phyloP scores from a whole-genome alignment of 1,140 invertebrate species.

The Callitettix versicolor region DNA sequence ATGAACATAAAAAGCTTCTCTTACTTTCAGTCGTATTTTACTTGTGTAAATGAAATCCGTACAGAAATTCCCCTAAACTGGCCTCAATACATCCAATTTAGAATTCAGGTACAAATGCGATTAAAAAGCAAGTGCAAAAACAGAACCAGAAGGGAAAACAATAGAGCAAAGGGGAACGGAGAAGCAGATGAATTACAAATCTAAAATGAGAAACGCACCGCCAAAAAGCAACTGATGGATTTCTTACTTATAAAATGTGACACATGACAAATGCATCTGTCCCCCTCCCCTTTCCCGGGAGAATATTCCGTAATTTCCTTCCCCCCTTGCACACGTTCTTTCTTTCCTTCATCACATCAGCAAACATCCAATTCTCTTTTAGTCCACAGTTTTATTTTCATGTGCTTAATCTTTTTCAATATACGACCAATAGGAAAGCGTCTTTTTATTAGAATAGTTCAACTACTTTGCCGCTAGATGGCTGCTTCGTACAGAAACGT shows the following conservation, averaged over 20 bases:
- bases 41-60: too few species aligned
- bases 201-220: slow-evolving; percentile 1
- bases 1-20: too few species aligned
- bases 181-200: too few species aligned
- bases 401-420: background rate
- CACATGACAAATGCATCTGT: slow-evolving; percentile 18
- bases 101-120: too few species aligned
- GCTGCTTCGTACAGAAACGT: background rate
- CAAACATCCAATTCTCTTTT: too few species aligned
- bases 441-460: slow-evolving; percentile 5
- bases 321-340: slow-evolving; percentile 6
- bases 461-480: slow-evolving; percentile 1
- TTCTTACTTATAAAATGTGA: slow-evolving; percentile 21
- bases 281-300: slow-evolving; percentile 25
- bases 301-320: slow-evolving; percentile 17
- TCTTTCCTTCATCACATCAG: background rate
- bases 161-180: too few species aligned
- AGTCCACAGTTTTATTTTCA: too few species aligned
- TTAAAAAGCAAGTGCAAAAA: too few species aligned
- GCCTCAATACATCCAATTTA: too few species aligned
- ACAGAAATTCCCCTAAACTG: too few species aligned
- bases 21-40: too few species aligned
- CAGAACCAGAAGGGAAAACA: too few species aligned
- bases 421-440: slow-evolving; percentile 6
- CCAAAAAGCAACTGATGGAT: slow-evolving; percentile 20